These are phyloP conservation scores for Gastrophryne carolinensis DNA, from an alignment of 2,797 vertebrate genomes.

Conservation along the genomic window DNA sequence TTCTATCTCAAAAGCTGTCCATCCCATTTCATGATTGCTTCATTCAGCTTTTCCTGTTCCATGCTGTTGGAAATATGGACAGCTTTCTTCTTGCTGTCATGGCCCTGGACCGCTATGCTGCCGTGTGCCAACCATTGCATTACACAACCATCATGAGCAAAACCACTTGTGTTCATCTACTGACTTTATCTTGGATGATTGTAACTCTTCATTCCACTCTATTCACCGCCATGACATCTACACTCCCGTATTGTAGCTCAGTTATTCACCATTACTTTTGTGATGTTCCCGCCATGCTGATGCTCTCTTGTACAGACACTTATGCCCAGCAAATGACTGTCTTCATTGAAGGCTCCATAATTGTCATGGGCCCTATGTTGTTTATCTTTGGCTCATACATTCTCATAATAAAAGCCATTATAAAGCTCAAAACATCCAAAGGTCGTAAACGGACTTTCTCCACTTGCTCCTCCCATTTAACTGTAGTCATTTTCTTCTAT, in stretches of 20 bases:
- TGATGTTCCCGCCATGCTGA: constrained; percentile 35
- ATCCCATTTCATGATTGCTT: constrained; percentile 33
- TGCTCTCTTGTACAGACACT: constrained; percentile 39
- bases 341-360: constrained; percentile 18
- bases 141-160: constrained; percentile 35
- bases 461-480: constrained; percentile 41
- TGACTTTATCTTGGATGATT: constrained; percentile 12
- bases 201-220: constrained; percentile 18
- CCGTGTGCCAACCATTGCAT: constrained; percentile 29
- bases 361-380: constrained; percentile 36
- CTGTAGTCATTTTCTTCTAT: constrained; percentile 33
- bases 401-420: constrained; percentile 29
- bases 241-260: constrained; percentile 2
- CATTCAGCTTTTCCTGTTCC: constrained; percentile 29
- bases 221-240: constrained; percentile 21
- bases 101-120: constrained; percentile 40
- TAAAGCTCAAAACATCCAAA: constrained; percentile 1
- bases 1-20: background rate
- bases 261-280: constrained; percentile 44
- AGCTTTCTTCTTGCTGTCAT: constrained; percentile 35
- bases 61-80: constrained; percentile 33
- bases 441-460: constrained; percentile 29
- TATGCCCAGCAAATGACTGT: constrained; percentile 25
- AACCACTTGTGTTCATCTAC: background rate
- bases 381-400: constrained; percentile 33